Evolutionary conservation across 2,113 vertebrate species (phyloP), one percentile per base, ranked within the genome.

Genomic region (Salvelinus fontinalis): DNA sequence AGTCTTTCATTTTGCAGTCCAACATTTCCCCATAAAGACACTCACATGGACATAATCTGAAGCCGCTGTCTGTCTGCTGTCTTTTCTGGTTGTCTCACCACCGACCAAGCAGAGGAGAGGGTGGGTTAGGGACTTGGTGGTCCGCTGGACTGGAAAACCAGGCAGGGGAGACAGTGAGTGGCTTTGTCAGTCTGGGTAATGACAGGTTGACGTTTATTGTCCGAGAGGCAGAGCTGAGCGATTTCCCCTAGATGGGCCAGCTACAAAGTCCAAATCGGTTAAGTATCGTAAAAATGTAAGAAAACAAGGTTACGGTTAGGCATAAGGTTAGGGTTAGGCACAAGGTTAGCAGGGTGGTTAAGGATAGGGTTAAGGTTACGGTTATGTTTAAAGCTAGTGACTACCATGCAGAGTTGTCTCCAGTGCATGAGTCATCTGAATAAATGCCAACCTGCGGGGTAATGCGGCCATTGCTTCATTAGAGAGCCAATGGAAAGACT

Each of bases 111-210:
- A 26, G 22, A 49, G 20, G 12, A 26, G 11, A 27, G 65, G 65
- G 26, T 6, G 59, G 27, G 79, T 49, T 78, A 60, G 81, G 49
- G 76, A 89, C 84, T 83, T 82, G 87, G 87, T 88, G 86, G 85
- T 87, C 87, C 86, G 85, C 82, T 93, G 91, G 90, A 90, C 85
- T 90, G 91, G 90, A 93, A 92, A 91, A 90, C 77, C 77, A 85
- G 86, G 88, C 80, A 85, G 16, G 78, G 76, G 77, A 83, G 75
- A 77, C 74, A 82, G 60, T 73, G 80, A 73, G 77, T 74, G 78
- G 76, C 83, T 88, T 73, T 85, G 76, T 86, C 79, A 71, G 73
- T 49, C 78, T 81, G 82, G 39, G 39, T 44, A 44, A 44, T 44
- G 39, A 9, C 39, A 44, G 9, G 39, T 44, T 44, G 39, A 44